Base-by-base conservation (phyloP, 2,888 invertebrate genomes). In the Hydraecia micacea region DNA sequence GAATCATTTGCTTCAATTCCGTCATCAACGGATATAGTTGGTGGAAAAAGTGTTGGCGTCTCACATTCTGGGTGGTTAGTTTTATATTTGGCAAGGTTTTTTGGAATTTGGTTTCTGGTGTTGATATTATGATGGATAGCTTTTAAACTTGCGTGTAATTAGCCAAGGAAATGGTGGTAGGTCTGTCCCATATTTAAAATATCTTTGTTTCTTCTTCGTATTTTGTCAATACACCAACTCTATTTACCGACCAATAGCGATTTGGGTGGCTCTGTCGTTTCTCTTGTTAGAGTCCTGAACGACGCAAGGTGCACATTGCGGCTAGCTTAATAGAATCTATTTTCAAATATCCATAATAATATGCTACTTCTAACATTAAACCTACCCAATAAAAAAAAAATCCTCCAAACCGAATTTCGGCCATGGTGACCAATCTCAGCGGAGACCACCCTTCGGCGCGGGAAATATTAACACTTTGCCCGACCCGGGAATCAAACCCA, bases 61-160 rank as follows among this genome's bases (percentile, higher is more conserved):
- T 83, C 65, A 86, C 81, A 69, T 87, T 88, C 86, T 89, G 79
- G 73, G 77, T 71, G 80, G 83, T 87, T 82, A 68, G 73, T 83
- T 79, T 81, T 62, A 67, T 75, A 81, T 83, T 80, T 83, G 85
- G 78, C 84, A 84, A 69, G 42, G 75, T 84, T 82, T 79, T 82
- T 75, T 78, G 69, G 74, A 49, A 74, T 87, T 81, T 79, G 60
- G 62, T 78, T 67, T 86, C 76, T 75, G 77, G 66, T 77, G 86
- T 81, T 87, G 86, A 88, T 78, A 71, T 83, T 82, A 84, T 89
- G 89, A 89, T 91, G 82, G 88, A 90, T 87, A 74, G 74, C 68
- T 79, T 87, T 80, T 66, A 65, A 52, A 79, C 58, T 15, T 86
- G 21, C 52, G 60, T 76, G 75, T 78, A 73, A 70, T 76, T 67